A percentile compares a stretch with the other conserved stretches of the same genome.
These are phyloP conservation scores for Apogon talboti DNA, from an alignment of 2,797 vertebrate species.

Conservation along the genomic window DNA sequence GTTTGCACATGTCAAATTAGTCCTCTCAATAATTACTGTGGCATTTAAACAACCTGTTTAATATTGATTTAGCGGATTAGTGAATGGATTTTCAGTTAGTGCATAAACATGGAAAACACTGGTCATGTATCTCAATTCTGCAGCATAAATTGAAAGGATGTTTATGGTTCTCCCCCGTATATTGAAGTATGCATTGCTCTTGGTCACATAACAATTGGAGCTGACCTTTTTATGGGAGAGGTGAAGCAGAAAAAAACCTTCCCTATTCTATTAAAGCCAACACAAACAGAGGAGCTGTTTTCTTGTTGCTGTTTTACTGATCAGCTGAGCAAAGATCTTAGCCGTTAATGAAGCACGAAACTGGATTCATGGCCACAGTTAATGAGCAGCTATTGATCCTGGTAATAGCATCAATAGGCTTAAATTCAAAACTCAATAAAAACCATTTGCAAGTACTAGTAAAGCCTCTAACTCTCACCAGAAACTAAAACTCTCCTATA, in stretches of 20 bases:
- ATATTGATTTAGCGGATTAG: slow-evolving; percentile 30
- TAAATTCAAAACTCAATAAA: slow-evolving; percentile 13
- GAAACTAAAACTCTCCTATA: too few species aligned
- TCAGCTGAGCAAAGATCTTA: slow-evolving; percentile 19
- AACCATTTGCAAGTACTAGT: background rate
- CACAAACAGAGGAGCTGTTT: background rate
- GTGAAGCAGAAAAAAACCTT: slow-evolving; percentile 10
- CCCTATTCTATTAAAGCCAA: slow-evolving; percentile 25
- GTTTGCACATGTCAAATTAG: slow-evolving; percentile 23
- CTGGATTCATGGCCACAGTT: slow-evolving; percentile 25
- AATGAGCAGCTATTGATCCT: slow-evolving; percentile 41
- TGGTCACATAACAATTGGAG: background rate
- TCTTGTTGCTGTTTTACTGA: slow-evolving; percentile 7
- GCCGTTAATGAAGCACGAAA: slow-evolving; percentile 16
- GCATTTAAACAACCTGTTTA: slow-evolving; percentile 13
- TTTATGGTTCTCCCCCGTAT: background rate
- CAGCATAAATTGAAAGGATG: background rate
- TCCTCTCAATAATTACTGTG: slow-evolving; percentile 18
- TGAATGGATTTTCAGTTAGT: slow-evolving; percentile 51
- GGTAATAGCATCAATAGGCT: slow-evolving; percentile 8
- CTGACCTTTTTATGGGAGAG: background rate
- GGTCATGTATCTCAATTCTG: slow-evolving; percentile 39
- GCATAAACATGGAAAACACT: slow-evolving; percentile 11
- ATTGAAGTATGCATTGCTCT: slow-evolving; percentile 6
- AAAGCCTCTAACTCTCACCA: background rate